A percentile compares a stretch with the other conserved stretches of the same genome.
These are phyloP conservation scores for Archocentrus centrarchus DNA, from an alignment of 2,113 vertebrate species.

Conservation along the genomic window DNA sequence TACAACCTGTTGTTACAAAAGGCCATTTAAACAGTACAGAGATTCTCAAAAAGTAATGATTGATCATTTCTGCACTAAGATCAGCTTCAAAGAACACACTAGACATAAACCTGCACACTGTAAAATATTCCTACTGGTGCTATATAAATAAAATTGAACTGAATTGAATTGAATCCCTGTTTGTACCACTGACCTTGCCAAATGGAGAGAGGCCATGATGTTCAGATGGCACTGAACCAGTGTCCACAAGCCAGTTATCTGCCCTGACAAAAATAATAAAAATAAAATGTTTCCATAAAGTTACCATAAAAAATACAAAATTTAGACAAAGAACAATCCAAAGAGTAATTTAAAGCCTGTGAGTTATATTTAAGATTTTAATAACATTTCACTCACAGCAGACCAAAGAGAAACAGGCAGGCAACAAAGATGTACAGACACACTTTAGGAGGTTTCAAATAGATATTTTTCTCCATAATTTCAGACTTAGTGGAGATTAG, in stretches of 20 bases:
- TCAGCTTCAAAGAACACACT: not conserved
- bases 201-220: constrained; percentile 87
- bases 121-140: not conserved
- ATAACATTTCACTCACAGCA: not conserved
- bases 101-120: not conserved
- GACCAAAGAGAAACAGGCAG: too few species aligned
- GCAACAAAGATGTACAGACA: not conserved
- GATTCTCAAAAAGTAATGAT: constrained; percentile 2
- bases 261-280: constrained; percentile 78
- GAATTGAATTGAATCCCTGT: too few species aligned
- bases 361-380: not conserved
- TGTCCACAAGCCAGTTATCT: constrained; percentile 95
- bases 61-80: not conserved
- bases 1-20: not conserved
- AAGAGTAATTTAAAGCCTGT: not conserved
- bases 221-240: constrained; percentile 46
- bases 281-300: not conserved
- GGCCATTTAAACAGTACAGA: not conserved
- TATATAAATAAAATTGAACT: too few species aligned
- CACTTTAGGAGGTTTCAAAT: not conserved
- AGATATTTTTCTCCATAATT: not conserved
- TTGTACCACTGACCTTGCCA: constrained; percentile 85
- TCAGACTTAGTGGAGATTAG: not conserved
- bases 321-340: not conserved
- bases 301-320: not conserved